Evolutionary conservation across 2,113 vertebrate genomes (phyloP).

Genomic region (Manacus vitellinus): DNA sequence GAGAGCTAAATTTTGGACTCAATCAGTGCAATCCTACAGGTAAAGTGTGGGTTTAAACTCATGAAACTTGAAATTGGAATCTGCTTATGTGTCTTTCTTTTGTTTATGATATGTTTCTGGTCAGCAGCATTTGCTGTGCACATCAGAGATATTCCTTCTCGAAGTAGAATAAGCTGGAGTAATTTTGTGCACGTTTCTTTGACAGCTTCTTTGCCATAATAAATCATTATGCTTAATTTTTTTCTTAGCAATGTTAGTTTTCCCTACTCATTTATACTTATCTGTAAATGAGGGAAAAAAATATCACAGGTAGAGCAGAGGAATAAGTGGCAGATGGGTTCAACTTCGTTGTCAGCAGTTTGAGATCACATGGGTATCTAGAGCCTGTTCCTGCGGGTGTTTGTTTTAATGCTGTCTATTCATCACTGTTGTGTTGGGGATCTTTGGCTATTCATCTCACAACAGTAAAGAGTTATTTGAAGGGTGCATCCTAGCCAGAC

Average conservation of each 20-base stretch:
- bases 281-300: neutral
- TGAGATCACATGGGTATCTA: neutral
- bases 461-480: neutral
- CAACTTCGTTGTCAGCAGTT: neutral
- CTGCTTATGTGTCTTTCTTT: neutral
- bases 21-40: neutral
- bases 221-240: neutral
- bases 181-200: neutral
- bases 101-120: neutral
- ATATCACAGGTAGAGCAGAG: neutral
- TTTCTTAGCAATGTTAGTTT: neutral
- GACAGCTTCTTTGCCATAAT: neutral
- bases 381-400: neutral
- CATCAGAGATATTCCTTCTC: neutral
- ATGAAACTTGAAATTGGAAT: neutral
- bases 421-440: neutral
- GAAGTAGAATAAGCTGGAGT: neutral
- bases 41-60: neutral
- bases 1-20: neutral
- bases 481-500: neutral
- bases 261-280: neutral
- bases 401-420: neutral
- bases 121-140: neutral
- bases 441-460: neutral
- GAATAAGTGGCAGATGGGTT: neutral